Evolutionary conservation across 2,797 vertebrate genomes (phyloP).

Genomic region (Cossypha niveicapilla): DNA sequence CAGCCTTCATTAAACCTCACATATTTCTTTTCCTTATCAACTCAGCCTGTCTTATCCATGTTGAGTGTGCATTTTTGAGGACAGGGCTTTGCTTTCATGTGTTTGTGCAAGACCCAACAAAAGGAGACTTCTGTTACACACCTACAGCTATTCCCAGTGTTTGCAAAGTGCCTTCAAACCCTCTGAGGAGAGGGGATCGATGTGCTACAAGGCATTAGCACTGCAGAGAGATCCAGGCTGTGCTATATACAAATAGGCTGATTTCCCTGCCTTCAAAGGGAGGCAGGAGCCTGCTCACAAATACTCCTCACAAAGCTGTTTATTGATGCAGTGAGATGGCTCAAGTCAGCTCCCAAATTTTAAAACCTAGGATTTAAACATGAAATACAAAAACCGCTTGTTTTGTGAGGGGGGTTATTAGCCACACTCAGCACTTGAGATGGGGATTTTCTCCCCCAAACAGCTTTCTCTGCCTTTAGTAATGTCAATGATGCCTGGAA

Average conservation of each 20-base stretch:
- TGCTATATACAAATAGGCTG: not conserved
- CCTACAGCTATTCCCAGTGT: not conserved
- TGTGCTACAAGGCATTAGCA: not conserved
- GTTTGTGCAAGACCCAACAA: not conserved
- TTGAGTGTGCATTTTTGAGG: not conserved
- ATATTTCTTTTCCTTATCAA: not conserved
- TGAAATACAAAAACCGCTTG: fast-evolving
- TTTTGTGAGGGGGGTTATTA: not conserved
- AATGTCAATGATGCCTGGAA: not conserved
- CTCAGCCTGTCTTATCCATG: not conserved
- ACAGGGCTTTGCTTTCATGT: not conserved
- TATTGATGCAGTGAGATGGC: not conserved
- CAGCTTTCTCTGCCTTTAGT: not conserved
- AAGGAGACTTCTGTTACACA: not conserved
- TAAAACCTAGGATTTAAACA: not conserved
- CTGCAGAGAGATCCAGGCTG: not conserved
- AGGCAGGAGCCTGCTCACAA: not conserved
- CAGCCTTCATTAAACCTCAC: not conserved
- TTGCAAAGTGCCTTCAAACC: not conserved
- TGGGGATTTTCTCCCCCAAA: not conserved
- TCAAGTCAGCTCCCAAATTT: not conserved
- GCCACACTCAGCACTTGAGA: not conserved
- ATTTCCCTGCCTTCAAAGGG: not conserved
- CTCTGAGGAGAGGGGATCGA: not conserved
- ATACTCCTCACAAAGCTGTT: not conserved